Percentiles rank a stretch among this genome's conserved stretches.
Conservation (phyloP, 2,888 invertebrate species). For the Sicus ferrugineus region DNA sequence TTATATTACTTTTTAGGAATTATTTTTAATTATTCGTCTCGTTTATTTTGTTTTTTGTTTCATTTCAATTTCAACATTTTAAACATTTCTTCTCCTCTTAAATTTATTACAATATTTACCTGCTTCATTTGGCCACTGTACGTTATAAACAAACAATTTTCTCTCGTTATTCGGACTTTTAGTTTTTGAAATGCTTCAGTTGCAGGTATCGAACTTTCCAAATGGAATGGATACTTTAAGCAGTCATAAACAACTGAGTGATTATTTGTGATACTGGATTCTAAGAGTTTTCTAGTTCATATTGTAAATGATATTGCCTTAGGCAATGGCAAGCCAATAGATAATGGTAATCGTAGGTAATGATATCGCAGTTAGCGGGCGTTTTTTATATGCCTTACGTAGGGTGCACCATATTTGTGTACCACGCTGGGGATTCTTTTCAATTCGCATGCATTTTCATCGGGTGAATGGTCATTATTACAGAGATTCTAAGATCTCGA, state of each 20-base stretch:
- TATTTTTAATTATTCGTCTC: not conserved
- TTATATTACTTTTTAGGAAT: not conserved
- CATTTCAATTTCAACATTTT: conserved; percentile 8
- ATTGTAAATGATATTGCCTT: not conserved
- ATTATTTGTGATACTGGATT: not conserved
- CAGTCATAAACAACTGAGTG: not conserved
- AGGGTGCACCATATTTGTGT: too few relatives aligned
- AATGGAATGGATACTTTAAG: not conserved
- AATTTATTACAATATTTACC: conserved; percentile 41
- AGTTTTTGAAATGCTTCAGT: too few relatives aligned
- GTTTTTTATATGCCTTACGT: too few relatives aligned
- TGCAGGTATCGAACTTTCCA: too few relatives aligned
- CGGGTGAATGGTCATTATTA: too few relatives aligned
- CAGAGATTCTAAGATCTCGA: too few relatives aligned
- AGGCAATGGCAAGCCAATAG: too few relatives aligned
- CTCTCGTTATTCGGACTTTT: conserved; percentile 24
- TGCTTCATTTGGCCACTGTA: conserved; percentile 56
- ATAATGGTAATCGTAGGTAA: too few relatives aligned
- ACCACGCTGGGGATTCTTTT: too few relatives aligned
- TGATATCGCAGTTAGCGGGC: not conserved
- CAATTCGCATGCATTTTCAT: too few relatives aligned
- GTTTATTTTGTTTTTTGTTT: not conserved
- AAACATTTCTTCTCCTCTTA: conserved; percentile 1
- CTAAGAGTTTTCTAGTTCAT: too few relatives aligned
- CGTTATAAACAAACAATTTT: conserved; percentile 46